Percentiles rank a stretch among this genome's conserved stretches.
phyloP scores from a whole-genome alignment of 35 echinoderm and acorn worm genomes.

The Heliocidaris tuberculata region DNA sequence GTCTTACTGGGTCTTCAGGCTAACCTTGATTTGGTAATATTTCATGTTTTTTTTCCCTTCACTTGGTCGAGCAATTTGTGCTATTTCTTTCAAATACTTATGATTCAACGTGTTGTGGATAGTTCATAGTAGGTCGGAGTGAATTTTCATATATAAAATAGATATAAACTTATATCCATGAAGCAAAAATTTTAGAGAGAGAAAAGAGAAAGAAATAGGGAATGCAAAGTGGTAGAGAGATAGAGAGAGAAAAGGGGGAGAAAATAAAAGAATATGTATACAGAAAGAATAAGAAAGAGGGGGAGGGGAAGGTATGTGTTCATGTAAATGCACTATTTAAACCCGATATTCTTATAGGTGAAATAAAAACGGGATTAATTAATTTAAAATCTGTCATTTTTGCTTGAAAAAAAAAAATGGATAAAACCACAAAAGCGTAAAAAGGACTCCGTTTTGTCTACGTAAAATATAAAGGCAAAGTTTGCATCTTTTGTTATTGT shows the following conservation, averaged over 20 bases:
- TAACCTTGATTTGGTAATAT: constrained; percentile 18
- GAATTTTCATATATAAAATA: background rate
- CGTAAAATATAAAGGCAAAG: too few relatives aligned
- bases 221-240: background rate
- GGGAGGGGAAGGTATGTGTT: too few relatives aligned
- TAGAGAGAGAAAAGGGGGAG: background rate
- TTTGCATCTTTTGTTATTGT: too few relatives aligned
- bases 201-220: background rate
- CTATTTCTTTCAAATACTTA: background rate
- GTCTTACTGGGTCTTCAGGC: background rate
- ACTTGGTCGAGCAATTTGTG: constrained; percentile 1
- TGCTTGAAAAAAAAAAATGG: too few relatives aligned
- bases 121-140: background rate
- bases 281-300: background rate
- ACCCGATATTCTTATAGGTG: too few relatives aligned
- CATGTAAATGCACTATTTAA: too few relatives aligned
- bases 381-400: too few relatives aligned
- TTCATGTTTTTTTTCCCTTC: background rate
- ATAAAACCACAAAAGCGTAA: too few relatives aligned
- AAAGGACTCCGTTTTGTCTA: too few relatives aligned
- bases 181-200: too few relatives aligned
- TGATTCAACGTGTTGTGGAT: background rate
- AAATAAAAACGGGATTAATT: too few relatives aligned
- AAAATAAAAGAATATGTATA: background rate
- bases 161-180: too few relatives aligned